phyloP scores from a whole-genome alignment of 2,113 vertebrate species.

The Crotalus horridus region DNA sequence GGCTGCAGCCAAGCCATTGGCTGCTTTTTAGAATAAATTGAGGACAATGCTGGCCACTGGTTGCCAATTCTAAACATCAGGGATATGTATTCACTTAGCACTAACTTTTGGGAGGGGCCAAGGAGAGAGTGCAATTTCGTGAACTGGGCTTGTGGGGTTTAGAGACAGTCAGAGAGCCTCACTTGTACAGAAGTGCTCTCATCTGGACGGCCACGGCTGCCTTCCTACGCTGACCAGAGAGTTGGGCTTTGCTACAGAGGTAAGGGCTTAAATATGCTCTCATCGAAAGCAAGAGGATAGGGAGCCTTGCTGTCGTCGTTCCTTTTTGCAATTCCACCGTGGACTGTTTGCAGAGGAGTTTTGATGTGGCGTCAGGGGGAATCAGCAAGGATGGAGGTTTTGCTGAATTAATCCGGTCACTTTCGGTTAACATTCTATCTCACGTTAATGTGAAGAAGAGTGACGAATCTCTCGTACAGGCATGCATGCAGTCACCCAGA shows the following conservation, averaged over 20 bases:
- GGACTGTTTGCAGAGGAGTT: background rate
- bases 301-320: background rate
- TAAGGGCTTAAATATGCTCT: conserved; percentile 52
- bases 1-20: conserved; percentile 68
- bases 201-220: conserved; percentile 54
- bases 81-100: conserved; percentile 76
- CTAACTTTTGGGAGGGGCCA: conserved; percentile 81
- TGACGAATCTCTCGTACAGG: background rate
- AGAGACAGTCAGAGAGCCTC: conserved; percentile 60
- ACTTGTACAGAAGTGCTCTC: conserved; percentile 50
- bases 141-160: conserved; percentile 70
- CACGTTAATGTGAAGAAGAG: background rate
- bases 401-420: background rate
- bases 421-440: background rate
- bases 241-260: conserved; percentile 63
- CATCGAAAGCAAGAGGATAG: background rate
- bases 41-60: conserved; percentile 77
- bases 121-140: conserved; percentile 72
- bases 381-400: background rate
- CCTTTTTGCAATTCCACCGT: background rate
- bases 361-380: background rate
- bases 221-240: conserved; percentile 49
- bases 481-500: background rate
- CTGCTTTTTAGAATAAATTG: conserved; percentile 70
- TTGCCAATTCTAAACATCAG: conserved; percentile 75